Evolutionary conservation across 92 coral and sea anemone species (phyloP).

Genomic region (Diadumene lineata): DNA sequence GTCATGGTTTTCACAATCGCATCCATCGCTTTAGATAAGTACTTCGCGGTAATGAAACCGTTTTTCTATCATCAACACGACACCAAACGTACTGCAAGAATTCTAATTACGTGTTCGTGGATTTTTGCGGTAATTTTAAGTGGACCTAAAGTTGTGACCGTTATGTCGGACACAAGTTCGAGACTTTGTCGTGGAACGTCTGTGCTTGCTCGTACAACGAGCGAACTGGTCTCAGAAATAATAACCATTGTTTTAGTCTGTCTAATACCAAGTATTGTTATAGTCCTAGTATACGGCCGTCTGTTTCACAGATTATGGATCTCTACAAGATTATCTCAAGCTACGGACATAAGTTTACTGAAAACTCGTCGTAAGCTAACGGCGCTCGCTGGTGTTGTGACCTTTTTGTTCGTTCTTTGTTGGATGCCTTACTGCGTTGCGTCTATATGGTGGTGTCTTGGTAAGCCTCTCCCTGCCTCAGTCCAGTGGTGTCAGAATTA

Average conservation of each 20-base stretch:
- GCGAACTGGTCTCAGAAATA: constrained; percentile 14
- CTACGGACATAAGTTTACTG: constrained; percentile 36
- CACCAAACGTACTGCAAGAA: neutral
- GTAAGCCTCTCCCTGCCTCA: neutral
- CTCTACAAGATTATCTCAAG: constrained; percentile 6
- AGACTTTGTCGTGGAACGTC: neutral
- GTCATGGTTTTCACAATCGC: constrained; percentile 6
- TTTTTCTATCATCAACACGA: neutral
- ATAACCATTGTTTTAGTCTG: constrained; percentile 21
- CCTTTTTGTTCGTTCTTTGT: constrained; percentile 30
- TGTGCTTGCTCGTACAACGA: neutral
- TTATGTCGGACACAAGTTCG: neutral
- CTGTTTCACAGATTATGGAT: constrained; percentile 50
- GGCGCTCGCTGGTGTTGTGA: constrained; percentile 35
- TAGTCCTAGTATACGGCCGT: constrained; percentile 31
- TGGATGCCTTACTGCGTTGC: constrained; percentile 48
- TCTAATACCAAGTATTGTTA: constrained; percentile 27
- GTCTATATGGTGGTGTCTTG: constrained; percentile 1
- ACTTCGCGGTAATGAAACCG: constrained; percentile 14
- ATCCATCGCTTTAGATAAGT: constrained; percentile 1
- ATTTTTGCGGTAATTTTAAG: neutral
- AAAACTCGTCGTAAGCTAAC: constrained; percentile 61
- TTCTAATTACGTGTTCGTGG: neutral
- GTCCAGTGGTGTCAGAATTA: neutral
- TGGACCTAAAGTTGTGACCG: neutral